Conservation (phyloP, 1,140 invertebrate species). For the Formica selysi region DNA sequence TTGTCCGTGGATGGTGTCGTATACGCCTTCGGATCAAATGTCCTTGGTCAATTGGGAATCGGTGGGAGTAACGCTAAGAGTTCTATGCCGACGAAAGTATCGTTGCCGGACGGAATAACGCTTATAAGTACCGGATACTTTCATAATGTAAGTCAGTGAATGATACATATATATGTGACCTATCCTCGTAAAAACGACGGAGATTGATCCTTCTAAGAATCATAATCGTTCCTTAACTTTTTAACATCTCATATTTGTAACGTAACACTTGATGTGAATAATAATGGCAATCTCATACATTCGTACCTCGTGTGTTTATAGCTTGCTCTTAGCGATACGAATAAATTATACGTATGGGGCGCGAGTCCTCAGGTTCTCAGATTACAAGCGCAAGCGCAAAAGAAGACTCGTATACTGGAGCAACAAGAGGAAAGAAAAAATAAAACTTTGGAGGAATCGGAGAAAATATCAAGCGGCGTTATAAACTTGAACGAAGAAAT, state of each 20-base stretch:
- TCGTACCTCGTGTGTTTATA: conserved; percentile 80
- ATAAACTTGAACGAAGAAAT: conserved; percentile 51
- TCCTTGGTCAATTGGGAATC: conserved; percentile 92
- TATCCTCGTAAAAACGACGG: not conserved
- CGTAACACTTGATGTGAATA: not conserved
- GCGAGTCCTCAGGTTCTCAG: conserved; percentile 92
- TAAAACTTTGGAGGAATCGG: conserved; percentile 71
- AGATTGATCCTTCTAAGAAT: not conserved
- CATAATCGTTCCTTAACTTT: not conserved
- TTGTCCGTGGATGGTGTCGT: conserved; percentile 89
- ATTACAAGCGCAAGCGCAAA: conserved; percentile 89
- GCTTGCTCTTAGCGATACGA: conserved; percentile 90
- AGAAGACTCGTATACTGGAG: conserved; percentile 87
- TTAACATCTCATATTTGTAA: not conserved
- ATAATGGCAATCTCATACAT: not conserved
- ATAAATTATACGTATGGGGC: conserved; percentile 92
- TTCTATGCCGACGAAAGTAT: conserved; percentile 87
- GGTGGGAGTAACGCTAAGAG: conserved; percentile 88
- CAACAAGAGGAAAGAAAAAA: conserved; percentile 82
- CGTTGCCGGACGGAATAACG: conserved; percentile 88
- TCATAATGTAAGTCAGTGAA: conserved; percentile 90
- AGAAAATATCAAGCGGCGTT: conserved; percentile 54
- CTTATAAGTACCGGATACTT: conserved; percentile 93
- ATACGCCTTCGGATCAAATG: conserved; percentile 92
- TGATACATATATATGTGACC: not conserved